phyloP scores from a whole-genome alignment of 2,888 invertebrate species.

The Acheta domesticus region DNA sequence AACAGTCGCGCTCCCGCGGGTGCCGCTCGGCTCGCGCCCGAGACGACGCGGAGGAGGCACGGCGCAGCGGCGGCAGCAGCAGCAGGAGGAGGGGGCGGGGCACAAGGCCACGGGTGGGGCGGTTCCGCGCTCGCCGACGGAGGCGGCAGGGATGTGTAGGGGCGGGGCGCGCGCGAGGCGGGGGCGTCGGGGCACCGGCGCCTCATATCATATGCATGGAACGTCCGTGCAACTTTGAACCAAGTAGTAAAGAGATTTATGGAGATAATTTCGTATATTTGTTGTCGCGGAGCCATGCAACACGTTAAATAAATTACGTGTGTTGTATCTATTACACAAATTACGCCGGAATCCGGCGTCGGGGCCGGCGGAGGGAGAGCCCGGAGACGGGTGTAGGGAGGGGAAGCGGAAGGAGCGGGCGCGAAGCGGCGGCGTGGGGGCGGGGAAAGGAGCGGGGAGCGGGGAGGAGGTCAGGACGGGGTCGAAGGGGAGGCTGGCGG shows the following conservation, averaged over 20 bases:
- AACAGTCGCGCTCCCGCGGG: background rate
- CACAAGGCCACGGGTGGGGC: no score
- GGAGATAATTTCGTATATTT: slow-evolving; percentile 18
- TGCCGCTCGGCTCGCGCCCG: background rate
- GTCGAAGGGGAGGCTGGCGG: no score
- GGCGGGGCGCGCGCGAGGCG: no score
- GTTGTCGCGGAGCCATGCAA: slow-evolving; percentile 18
- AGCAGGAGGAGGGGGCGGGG: no score
- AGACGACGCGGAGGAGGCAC: background rate
- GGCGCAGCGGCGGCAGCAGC: background rate
- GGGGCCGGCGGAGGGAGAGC: background rate
- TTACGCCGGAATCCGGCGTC: background rate
- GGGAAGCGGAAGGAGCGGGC: background rate
- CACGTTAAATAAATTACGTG: slow-evolving; percentile 18
- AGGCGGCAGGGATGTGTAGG: no score
- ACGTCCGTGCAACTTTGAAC: slow-evolving; percentile 18
- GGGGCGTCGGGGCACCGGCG: background rate
- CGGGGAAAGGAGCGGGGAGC: background rate
- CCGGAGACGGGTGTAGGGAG: background rate
- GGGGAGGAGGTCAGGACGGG: background rate
- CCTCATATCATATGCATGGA: slow-evolving; percentile 18
- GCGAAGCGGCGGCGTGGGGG: background rate
- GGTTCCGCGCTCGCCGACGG: no score
- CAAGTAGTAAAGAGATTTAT: slow-evolving; percentile 18
- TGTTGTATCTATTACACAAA: slow-evolving; percentile 18